Evolutionary conservation across 2,113 vertebrate genomes (phyloP), one percentile per base, ranked within the genome.

Genomic region (Spea multiplicata): DNA sequence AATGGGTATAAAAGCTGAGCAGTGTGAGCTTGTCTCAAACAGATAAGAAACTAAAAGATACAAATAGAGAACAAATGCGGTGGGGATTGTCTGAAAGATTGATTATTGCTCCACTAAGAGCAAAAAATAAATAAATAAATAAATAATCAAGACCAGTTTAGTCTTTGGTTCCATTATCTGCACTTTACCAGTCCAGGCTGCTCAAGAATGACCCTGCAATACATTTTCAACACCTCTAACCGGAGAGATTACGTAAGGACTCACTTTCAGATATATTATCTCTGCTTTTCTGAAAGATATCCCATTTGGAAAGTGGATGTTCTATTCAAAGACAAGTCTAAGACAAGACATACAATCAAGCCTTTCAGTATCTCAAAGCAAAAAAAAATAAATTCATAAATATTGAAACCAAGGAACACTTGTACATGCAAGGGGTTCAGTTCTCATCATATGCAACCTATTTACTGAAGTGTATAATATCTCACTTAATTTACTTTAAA

Each of bases 21-120:
- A 30, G 30, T 30, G 30, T 30, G 30, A 30, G 30, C 30, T 30
- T 30, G 30, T 30, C 30, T 30, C n/a, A 64, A 30, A 64, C 61
- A 64, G 17, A 6, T 13, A 64, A 13, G 61, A 64, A 16, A 64
- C 5, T 1, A 2, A 16, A 64, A 30, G 8, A 0, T 64, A 9
- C 61, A 64, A 4, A 17, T 64, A 30, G 4, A n/a, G 30, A 17
- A 30, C 30, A 49, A 5, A 61, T 16, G 49, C 62, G 8, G 47
- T 62, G 55, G 55, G 44, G 13, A 76, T 47, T 8, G 66, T 76
- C 66, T 61, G 10, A 46, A 4, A 45, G 69, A 78, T 78, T 65
- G 76, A 78, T 71, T 30, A 66, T 72, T 66, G 69, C 48, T 10
- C 8, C 14, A n/a, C 17, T 10, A 68, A 47, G 66, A 50, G 14